Base-by-base conservation (phyloP, 1,140 invertebrate species). In the Venustaconcha ellipsiformis region DNA sequence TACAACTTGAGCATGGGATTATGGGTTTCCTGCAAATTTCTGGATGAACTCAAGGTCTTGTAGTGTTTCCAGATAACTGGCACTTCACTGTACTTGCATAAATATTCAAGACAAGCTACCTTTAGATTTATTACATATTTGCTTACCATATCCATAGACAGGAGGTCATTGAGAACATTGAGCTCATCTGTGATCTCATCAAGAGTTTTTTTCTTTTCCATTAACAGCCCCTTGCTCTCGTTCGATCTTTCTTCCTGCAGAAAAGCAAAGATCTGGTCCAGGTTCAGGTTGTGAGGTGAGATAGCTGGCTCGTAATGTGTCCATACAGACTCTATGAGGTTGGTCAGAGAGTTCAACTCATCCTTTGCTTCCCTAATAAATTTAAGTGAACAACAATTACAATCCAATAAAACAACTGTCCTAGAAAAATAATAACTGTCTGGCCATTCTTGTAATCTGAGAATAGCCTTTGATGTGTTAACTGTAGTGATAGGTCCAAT, bases 191-290 rank as follows among this genome's bases (percentile, higher is more conserved):
- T 83, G 57, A 87, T 85, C 55, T 83, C 81, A 67, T 87, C 81
- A 48, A 87, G 72, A 8, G 76, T 78, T 63, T 81, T 80, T 68
- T 77, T 82, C n/a, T 14, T 65, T 48, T 15, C 80, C 78, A 59
- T 77, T 48, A 48, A 30, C 72, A 57, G 77, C 76, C 15, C 71
- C 17, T 65, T 73, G n/a, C 67, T 65, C 12, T 79, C 78, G 37
- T 83, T 80, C 17, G 30, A 65, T 18, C 80, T 82, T 60, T 88
- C 92, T 82, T 95, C 94, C 18, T 95, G 95, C 14, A 98, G 91
- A 87, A 98, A 98, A 66, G 95, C 95, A 90, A 98, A 98, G 82
- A 98, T 92, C 90, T 97, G 96, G 88, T 98, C 96, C 67, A 98
- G 91, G 87, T 97, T 96, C 0, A 97, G 94, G 1, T 95, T 95